Base-by-base conservation (phyloP, 2,888 invertebrate species). In the Ichneumoninae sp. region DNA sequence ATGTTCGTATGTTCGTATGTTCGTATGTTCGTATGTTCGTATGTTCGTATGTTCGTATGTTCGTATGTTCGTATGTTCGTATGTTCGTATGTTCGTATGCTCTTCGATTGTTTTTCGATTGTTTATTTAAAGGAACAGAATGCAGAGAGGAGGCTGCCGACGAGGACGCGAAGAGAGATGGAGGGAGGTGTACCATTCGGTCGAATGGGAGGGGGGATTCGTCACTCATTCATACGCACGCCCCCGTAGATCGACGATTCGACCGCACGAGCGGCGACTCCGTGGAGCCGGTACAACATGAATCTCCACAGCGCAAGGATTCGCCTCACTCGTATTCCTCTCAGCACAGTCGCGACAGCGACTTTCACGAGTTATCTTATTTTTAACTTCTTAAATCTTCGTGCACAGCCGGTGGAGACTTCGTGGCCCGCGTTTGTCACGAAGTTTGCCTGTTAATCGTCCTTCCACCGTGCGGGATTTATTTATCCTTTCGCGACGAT, bases 161-260 rank as follows among this genome's bases (percentile, higher is more conserved):
- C 70, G 86, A 78, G 75, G 54, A 83, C 74, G 81, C 71, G 69
- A 69, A 74, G 78, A 83, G 69, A 83, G 73, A 84, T 80, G 44
- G 73, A 63, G 69, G 30, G 60, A 68, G 60, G 50, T 77, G 69
- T 73, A 77, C 83, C 83, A 77, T 80, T 83, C 77, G 73, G 47
- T 54, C 77, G 65, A 81, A 77, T 68, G 87, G 78, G 90, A 88
- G 90, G 91, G 90, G 91, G 89, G 91, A 89, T 88, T 87, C 66
- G 88, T 89, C 88, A 84, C 91, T 91, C 92, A 92, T 92, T 92
- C 91, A 91, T 91, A 89, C 57, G 78, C 78, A 81, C 87, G 83
- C 87, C 88, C 83, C 83, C 88, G 83, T 84, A 60, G 66, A 52
- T 50, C 76, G 26, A 36, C 63, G 65, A 54, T 36, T 54, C 26